A percentile compares a stretch with the other conserved stretches of the same genome.
These are phyloP conservation scores for Thymelicus acteon DNA, from an alignment of 2,888 invertebrate genomes.

Conservation along the genomic window DNA sequence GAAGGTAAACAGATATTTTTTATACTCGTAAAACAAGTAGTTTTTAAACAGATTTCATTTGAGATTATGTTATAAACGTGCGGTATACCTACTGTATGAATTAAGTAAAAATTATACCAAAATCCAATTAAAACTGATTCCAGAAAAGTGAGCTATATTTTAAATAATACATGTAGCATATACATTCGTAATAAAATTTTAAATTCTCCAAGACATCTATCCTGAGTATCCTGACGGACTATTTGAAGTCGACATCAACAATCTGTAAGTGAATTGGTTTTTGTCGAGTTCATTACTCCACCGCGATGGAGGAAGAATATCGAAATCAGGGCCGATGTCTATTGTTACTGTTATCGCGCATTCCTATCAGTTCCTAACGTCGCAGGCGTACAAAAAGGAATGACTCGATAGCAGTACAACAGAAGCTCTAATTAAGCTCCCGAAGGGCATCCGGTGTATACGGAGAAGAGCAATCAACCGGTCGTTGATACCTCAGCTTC, in stretches of 20 bases:
- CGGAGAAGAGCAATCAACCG: conserved; percentile 64
- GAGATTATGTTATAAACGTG: no score
- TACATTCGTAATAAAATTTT: no score
- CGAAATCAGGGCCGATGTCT: conserved; percentile 25
- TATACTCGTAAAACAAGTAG: no score
- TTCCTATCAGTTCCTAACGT: conserved; percentile 37
- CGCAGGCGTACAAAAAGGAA: conserved; percentile 35
- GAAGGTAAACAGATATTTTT: background rate
- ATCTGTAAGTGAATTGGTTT: conserved; percentile 5
- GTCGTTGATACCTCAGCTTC: conserved; percentile 69
- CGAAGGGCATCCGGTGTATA: conserved; percentile 68
- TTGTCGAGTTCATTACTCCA: conserved; percentile 22
- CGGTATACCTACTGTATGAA: no score
- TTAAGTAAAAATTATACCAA: no score
- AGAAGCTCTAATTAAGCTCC: conserved; percentile 57
- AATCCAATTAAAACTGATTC: no score
- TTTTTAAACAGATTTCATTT: no score
- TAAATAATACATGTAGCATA: no score
- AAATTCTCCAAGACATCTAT: background rate
- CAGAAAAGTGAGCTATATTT: no score
- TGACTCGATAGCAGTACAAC: conserved; percentile 41
- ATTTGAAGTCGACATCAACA: conserved; percentile 1
- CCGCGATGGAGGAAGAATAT: conserved; percentile 15
- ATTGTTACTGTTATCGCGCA: conserved; percentile 36
- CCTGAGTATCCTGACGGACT: background rate